These are phyloP conservation scores for Anagyrus pseudococci DNA, from an alignment of 2,888 invertebrate genomes.

Conservation along the genomic window DNA sequence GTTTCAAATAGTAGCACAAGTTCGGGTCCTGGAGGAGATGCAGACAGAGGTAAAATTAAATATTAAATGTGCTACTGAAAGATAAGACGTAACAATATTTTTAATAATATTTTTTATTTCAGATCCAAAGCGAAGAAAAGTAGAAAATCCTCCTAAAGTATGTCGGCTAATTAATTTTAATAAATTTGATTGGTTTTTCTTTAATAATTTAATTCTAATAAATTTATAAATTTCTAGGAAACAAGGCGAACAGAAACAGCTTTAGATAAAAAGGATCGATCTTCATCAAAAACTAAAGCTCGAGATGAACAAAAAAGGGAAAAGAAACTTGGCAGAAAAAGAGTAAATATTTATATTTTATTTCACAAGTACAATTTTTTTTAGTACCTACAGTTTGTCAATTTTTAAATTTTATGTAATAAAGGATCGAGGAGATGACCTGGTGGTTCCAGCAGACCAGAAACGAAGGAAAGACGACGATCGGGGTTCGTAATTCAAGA, in stretches of 20 bases:
- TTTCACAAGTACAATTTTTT: conserved; percentile 22
- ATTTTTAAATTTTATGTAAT: conserved; percentile 41
- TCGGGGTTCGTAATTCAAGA: conserved; percentile 66
- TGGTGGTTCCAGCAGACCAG: conserved; percentile 69
- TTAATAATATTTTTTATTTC: conserved; percentile 47
- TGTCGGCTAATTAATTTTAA: conserved; percentile 59
- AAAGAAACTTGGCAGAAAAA: conserved; percentile 80
- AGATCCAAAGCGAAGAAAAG: conserved; percentile 86
- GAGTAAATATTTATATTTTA: conserved; percentile 65
- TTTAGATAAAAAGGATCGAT: conserved; percentile 57
- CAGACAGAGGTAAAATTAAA: conserved; percentile 65
- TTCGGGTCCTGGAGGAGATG: conserved; percentile 58
- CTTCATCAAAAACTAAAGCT: conserved; percentile 55
- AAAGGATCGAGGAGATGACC: conserved; percentile 79
- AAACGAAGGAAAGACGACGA: conserved; percentile 83
- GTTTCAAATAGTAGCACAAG: conserved; percentile 62
- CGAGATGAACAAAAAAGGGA: conserved; percentile 84
- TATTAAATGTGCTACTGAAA: conserved; percentile 5
- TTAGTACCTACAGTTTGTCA: conserved; percentile 7
- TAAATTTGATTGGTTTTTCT: neutral
- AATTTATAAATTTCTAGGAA: conserved; percentile 46
- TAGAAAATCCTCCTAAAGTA: conserved; percentile 84
- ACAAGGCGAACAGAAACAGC: conserved; percentile 51
- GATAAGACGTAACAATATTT: neutral
- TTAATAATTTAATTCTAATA: neutral